Conservation (phyloP, 2,888 invertebrate species). For the Formica aserva region DNA sequence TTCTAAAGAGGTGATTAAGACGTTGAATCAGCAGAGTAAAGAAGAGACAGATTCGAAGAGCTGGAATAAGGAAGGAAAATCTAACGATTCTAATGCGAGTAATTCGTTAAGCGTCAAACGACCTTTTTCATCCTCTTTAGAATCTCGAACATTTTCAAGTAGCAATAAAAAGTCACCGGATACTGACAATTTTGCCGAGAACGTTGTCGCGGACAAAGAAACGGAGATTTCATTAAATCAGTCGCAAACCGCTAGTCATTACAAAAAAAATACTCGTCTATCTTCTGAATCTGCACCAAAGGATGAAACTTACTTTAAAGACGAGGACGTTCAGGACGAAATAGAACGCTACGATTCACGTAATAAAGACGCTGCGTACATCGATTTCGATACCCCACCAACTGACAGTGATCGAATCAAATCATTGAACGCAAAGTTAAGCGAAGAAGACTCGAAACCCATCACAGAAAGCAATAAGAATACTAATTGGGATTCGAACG, state of each 20-base stretch:
- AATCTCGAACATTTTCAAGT: constrained; percentile 5
- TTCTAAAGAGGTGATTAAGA: neutral
- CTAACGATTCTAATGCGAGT: neutral
- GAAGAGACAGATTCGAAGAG: neutral
- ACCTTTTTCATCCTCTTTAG: neutral
- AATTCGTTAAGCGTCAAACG: neutral
- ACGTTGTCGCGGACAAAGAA: constrained; percentile 36
- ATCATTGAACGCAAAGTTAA: neutral
- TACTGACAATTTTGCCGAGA: constrained; percentile 24
- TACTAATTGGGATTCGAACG: neutral
- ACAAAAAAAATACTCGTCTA: neutral
- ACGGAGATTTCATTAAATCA: constrained; percentile 27
- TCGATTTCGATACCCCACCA: constrained; percentile 33
- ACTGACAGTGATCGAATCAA: neutral
- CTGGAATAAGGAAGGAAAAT: neutral
- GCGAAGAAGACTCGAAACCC: neutral
- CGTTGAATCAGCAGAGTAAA: neutral
- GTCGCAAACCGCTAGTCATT: neutral
- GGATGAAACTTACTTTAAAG: neutral
- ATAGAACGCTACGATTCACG: neutral
- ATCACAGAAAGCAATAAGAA: neutral
- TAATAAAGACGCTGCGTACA: constrained; percentile 35
- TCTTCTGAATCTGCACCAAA: neutral
- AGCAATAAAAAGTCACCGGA: neutral
- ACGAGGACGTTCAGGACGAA: neutral